Conservation (phyloP, 2,113 vertebrate genomes). For the Mandrillus leucophaeus region DNA sequence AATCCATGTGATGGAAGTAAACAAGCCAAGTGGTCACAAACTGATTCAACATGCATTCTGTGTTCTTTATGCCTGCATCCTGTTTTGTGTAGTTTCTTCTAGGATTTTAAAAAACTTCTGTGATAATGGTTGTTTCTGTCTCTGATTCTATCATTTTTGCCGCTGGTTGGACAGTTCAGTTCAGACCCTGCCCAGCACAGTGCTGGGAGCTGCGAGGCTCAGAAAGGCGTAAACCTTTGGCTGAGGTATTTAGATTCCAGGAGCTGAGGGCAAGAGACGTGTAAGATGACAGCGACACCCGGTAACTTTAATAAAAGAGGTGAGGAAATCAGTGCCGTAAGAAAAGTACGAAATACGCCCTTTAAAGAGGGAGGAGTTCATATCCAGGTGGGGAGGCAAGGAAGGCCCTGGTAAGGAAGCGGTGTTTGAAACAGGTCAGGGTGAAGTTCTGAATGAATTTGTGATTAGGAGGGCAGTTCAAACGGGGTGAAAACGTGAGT, state of each 20-base stretch:
- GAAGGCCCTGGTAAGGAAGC: neutral
- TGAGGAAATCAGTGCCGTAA: neutral
- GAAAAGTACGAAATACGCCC: neutral
- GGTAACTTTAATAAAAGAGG: neutral
- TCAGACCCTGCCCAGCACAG: neutral
- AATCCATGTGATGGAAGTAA: slow-evolving; percentile 84
- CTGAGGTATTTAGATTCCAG: neutral
- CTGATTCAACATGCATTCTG: slow-evolving; percentile 77
- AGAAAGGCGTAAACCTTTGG: neutral
- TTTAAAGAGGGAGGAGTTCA: neutral
- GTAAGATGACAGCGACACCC: neutral
- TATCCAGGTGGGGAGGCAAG: neutral
- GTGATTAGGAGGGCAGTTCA: neutral
- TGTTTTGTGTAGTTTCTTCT: slow-evolving; percentile 67
- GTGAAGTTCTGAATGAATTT: neutral
- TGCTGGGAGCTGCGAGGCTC: neutral
- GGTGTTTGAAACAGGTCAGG: neutral
- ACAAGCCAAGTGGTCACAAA: slow-evolving; percentile 80
- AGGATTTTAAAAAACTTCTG: slow-evolving; percentile 42
- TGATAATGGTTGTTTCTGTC: slow-evolving; percentile 36
- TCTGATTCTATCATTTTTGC: slow-evolving; percentile 30
- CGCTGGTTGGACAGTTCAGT: neutral
- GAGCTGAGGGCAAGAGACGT: neutral
- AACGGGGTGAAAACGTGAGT: neutral
- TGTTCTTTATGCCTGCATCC: slow-evolving; percentile 70